Percentiles rank a stretch among this genome's conserved stretches.
Evolutionary conservation across 2,888 invertebrate species (phyloP).

Genomic region (Drosophila nigritarsus): DNA sequence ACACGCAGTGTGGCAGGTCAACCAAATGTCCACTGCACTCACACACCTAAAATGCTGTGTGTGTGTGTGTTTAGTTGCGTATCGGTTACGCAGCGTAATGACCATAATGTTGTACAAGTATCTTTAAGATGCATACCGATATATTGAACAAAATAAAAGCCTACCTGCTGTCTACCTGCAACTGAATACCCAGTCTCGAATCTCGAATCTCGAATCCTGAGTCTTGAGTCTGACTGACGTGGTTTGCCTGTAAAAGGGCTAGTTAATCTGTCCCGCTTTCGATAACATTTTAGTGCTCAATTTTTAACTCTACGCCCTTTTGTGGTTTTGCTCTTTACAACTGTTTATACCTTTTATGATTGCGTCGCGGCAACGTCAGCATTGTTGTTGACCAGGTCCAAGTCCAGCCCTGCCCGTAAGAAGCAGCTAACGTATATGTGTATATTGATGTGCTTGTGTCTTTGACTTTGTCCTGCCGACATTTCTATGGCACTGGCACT

Average conservation of each 20-base stretch:
- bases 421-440: not conserved
- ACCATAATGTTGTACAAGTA: conserved; percentile 76
- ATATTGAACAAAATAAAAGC: conserved; percentile 42
- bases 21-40: conserved; percentile 17
- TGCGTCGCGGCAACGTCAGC: conserved; percentile 46
- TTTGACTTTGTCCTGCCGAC: conserved; percentile 57
- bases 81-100: conserved; percentile 69
- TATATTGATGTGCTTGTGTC: not conserved
- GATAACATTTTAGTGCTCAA: conserved; percentile 78
- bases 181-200: conserved; percentile 23
- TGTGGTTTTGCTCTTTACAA: conserved; percentile 81
- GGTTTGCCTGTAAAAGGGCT: conserved; percentile 29
- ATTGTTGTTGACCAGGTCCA: conserved; percentile 30
- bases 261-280: conserved; percentile 71
- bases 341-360: conserved; percentile 77
- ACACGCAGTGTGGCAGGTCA: conserved; percentile 60
- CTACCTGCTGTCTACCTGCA: conserved; percentile 23
- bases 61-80: conserved; percentile 33
- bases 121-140: conserved; percentile 76
- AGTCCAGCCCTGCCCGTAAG: not conserved
- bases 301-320: conserved; percentile 74
- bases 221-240: conserved; percentile 7
- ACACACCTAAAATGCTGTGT: not conserved
- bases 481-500: conserved; percentile 7
- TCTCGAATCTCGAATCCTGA: not conserved